Base-by-base conservation (phyloP, 2,888 invertebrate genomes). In the Schizotus pectinicornis region DNA sequence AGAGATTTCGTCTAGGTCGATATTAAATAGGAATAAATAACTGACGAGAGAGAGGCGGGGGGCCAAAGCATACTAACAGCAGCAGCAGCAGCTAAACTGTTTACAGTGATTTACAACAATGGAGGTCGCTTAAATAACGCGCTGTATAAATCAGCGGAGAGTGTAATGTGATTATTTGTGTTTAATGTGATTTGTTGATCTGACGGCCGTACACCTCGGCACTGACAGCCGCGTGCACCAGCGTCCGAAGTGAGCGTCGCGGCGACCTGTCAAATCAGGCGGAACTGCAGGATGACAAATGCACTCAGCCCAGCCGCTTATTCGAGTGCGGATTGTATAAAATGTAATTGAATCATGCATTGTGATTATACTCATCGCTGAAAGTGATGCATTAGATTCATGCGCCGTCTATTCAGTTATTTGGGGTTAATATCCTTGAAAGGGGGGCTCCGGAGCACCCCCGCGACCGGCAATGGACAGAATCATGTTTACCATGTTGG, bases 191-290 rank as follows among this genome's bases (percentile, higher is more conserved):
- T 79, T 79, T 77, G 78, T 77, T 75, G 76, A 76, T 76, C 75
- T 77, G 78, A 78, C 77, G 76, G 67, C 72, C 74, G 73, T 72
- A 70, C 74, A 75, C 74, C 76, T 74, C 74, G 76, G 62, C 61
- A 67, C 77, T 80, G 67, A 80, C 80, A 81, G 80, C 80, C 81
- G 82, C 82, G 81, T 80, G 82, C 80, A 80, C 81, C 81, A 22
- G 79, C 81, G 64, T 60, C 62, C 58, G 61, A 55, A 54, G 58
- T 56, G 51, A 64, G 62, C 65, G 67, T 63, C 68, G 71, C 69
- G 82, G 79, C 74, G 74, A 76, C 74, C 76, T 74, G 76, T 79
- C 79, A 79, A 79, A 79, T 78, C 78, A 75, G 72, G 75, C 79
- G 77, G 77, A 79, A 79, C 78, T 35, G 68, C 70, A 70, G 75